Evolutionary conservation across 2,113 vertebrate species (phyloP).

Genomic region (Uria lomvia): DNA sequence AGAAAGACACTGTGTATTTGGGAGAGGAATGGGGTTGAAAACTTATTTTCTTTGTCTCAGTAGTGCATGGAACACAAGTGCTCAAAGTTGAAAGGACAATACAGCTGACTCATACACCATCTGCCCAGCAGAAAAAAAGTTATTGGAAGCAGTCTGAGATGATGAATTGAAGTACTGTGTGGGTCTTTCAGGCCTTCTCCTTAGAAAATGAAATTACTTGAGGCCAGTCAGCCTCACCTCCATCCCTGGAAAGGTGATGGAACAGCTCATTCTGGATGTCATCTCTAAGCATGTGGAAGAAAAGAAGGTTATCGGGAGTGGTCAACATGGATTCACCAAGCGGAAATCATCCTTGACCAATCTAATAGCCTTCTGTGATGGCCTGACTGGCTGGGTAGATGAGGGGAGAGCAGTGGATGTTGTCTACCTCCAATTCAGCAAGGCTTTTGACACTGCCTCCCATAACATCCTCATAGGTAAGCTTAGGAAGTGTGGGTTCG

Average conservation of each 20-base stretch:
- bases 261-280: background rate
- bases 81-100: background rate
- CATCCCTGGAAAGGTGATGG: background rate
- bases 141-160: background rate
- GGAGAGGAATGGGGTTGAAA: fast-evolving
- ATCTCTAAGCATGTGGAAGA: background rate
- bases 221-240: background rate
- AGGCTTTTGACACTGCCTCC: background rate
- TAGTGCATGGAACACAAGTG: background rate
- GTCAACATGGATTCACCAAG: background rate
- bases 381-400: background rate
- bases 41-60: background rate
- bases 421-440: background rate
- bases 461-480: background rate
- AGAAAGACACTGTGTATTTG: background rate
- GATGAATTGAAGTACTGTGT: background rate
- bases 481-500: background rate
- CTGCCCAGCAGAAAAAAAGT: background rate
- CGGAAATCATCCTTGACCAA: background rate
- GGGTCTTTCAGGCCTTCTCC: background rate
- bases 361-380: background rate
- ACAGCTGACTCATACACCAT: background rate
- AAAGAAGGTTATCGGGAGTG: background rate
- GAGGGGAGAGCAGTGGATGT: background rate
- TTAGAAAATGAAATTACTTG: background rate